Evolutionary conservation across 2,797 vertebrate genomes (phyloP).

Genomic region (Acropternis orthonyx): DNA sequence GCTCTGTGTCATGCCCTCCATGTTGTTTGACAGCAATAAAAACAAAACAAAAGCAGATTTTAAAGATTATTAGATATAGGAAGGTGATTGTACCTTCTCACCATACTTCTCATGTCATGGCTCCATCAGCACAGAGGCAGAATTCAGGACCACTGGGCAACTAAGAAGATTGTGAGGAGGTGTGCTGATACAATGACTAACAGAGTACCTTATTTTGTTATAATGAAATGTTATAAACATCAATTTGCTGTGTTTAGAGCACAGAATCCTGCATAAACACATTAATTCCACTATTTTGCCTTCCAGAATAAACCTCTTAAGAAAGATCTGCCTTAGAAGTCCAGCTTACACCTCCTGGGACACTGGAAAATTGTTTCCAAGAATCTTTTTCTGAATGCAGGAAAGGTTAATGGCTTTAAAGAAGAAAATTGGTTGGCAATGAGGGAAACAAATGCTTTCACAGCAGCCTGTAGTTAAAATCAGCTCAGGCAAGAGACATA

Average conservation of each 20-base stretch:
- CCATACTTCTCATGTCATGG: background rate
- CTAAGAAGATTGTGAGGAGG: background rate
- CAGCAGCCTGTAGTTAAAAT: background rate
- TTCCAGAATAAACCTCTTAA: background rate
- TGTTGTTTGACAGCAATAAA: background rate
- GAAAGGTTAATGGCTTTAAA: background rate
- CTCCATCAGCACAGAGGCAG: background rate
- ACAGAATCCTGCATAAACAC: background rate
- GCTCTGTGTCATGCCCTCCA: background rate
- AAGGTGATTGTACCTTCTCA: background rate
- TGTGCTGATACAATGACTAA: background rate
- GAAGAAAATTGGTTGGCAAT: background rate
- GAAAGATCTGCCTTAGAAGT: background rate
- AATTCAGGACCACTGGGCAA: background rate
- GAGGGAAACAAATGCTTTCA: background rate
- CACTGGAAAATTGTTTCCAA: background rate
- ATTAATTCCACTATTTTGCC: background rate
- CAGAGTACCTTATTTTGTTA: background rate
- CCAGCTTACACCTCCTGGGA: background rate
- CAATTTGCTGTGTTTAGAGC: background rate
- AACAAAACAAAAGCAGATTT: background rate
- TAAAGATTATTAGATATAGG: background rate
- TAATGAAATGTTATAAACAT: background rate
- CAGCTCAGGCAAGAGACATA: background rate
- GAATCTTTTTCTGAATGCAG: background rate